Conservation (phyloP, 92 coral and sea anemone genomes). For the Isaurus tuberculatus region DNA sequence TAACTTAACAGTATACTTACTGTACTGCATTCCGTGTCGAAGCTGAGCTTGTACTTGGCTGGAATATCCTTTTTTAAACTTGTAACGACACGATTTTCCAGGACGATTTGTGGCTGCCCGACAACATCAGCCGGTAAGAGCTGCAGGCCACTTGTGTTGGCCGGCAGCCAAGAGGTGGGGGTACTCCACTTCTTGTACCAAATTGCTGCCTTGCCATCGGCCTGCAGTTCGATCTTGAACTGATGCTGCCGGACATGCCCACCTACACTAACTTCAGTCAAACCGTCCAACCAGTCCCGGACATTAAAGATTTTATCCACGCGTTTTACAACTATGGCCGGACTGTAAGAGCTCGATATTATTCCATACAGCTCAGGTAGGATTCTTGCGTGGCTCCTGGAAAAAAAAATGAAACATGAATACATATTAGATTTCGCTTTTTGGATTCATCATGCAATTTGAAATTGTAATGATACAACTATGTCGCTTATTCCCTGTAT, state of each 20-base stretch:
- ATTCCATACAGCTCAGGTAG: not conserved
- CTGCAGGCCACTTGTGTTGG: not conserved
- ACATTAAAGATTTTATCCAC: not conserved
- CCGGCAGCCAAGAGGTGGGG: not conserved
- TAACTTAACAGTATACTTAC: not conserved
- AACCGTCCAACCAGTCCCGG: not conserved
- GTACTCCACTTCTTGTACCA: slow-evolving; percentile 9
- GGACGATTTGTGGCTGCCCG: not conserved
- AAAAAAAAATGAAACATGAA: not conserved
- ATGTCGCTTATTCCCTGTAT: not conserved
- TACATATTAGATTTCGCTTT: not conserved
- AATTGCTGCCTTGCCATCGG: not conserved
- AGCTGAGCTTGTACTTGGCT: not conserved
- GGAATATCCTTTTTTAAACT: not conserved
- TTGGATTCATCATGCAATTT: too few species aligned
- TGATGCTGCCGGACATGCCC: slow-evolving; percentile 12
- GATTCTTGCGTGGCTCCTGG: not conserved
- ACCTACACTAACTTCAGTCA: not conserved
- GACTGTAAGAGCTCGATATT: not conserved
- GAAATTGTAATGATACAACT: not conserved
- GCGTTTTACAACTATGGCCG: not conserved
- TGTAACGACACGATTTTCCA: not conserved
- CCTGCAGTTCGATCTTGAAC: slow-evolving; percentile 18
- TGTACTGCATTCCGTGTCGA: not conserved
- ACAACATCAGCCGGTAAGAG: not conserved